Conservation (phyloP, 2,113 vertebrate genomes). For the Cygnus buccinator region DNA sequence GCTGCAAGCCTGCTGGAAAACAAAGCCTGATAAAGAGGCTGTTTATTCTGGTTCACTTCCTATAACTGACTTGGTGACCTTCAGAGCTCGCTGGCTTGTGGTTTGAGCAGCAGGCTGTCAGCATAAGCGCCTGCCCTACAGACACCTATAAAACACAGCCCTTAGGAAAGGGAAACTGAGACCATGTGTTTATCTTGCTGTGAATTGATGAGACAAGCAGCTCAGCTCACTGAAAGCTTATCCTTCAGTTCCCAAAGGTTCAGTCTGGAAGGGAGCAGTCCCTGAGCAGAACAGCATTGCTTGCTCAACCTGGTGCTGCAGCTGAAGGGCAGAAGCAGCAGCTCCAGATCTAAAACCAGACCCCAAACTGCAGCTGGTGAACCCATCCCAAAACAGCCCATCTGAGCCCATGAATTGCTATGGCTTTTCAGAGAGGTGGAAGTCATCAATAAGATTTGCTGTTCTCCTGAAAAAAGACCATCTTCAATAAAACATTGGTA, state of each 20-base stretch:
- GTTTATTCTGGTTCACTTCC: constrained; percentile 62
- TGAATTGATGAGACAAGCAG: neutral
- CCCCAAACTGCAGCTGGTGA: neutral
- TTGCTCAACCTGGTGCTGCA: neutral
- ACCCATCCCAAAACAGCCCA: neutral
- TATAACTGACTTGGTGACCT: neutral
- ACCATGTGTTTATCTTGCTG: neutral
- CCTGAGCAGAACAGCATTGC: neutral
- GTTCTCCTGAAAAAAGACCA: neutral
- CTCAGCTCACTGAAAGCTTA: neutral
- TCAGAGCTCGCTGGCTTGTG: neutral
- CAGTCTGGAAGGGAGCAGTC: neutral
- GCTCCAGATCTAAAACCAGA: neutral
- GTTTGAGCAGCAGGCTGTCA: constrained; percentile 1
- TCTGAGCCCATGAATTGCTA: neutral
- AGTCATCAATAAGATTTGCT: neutral
- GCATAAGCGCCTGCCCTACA: rapidly evolving
- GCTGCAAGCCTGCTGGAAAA: neutral
- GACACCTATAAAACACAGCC: neutral
- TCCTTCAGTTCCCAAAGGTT: rapidly evolving
- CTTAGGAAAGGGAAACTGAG: neutral
- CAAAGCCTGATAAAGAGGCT: constrained; percentile 28
- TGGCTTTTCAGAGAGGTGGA: neutral
- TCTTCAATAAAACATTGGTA: neutral
- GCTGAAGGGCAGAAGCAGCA: neutral